Evolutionary conservation across 2,113 vertebrate species (phyloP).

Genomic region (Engraulis encrasicolus): DNA sequence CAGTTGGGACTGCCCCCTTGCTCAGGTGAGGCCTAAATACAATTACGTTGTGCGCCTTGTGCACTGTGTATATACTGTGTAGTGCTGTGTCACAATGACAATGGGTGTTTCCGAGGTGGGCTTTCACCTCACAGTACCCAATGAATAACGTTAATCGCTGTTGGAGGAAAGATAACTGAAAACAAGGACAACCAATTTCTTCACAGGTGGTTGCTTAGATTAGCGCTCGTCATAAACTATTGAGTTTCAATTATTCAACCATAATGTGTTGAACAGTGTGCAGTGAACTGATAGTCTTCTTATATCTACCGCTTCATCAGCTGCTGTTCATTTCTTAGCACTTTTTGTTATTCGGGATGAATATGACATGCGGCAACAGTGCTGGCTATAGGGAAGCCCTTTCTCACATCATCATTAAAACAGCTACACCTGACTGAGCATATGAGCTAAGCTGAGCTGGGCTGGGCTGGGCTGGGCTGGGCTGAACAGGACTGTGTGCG

Average conservation of each 20-base stretch:
- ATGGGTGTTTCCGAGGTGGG: too few species aligned
- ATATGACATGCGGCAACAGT: background rate
- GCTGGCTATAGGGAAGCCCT: background rate
- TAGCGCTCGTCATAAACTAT: background rate
- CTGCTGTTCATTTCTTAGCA: background rate
- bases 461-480: constrained; percentile 21
- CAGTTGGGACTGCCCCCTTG: too few species aligned
- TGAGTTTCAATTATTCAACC: background rate
- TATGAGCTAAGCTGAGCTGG: constrained; percentile 18
- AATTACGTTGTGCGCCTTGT: too few species aligned
- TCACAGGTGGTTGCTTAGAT: background rate
- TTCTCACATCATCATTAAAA: constrained; percentile 34
- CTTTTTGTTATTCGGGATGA: background rate
- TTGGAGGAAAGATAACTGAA: background rate
- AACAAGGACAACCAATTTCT: background rate
- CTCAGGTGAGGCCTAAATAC: too few species aligned
- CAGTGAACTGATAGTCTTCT: background rate
- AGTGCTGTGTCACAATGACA: too few species aligned
- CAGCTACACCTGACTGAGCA: constrained; percentile 33
- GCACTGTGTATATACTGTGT: too few species aligned
- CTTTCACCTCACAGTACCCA: background rate
- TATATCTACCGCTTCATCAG: background rate
- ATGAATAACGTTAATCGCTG: background rate
- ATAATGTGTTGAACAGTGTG: background rate
- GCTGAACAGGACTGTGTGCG: background rate